Base-by-base conservation (phyloP, 1,140 invertebrate species). In the Eumaeus atala region DNA sequence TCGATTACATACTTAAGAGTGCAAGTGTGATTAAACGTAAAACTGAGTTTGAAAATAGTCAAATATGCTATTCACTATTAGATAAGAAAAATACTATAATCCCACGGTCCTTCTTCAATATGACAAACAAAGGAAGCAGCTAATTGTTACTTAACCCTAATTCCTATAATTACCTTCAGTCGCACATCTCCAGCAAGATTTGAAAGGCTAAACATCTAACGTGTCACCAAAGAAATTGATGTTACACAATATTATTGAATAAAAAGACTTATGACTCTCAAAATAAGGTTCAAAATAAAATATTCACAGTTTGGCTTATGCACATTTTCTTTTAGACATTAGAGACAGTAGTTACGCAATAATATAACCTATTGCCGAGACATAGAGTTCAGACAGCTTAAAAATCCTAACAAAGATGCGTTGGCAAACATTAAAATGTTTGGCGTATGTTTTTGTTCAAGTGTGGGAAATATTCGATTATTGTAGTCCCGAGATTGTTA, bases 91-190 rank as follows among this genome's bases (percentile, higher is more conserved):
- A 44, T 16, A 50, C 58, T 55, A 51, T 52, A 67, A 62, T 70
- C 62, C 70, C 70, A 74, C 68, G 67, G 70, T 73, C 68, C 69
- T 77, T 65, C 70, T 64, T 56, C 52, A 66, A 66, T 47, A 48
- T 44, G 48, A 58, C 70, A 72, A 83, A 81, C 79, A 84, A 84
- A 79, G 75, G 66, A 75, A 63, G 68, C 57, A 48, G 55, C 59
- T 77, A 80, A 82, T 77, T 67, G 66, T 80, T 77, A 73, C 60
- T 85, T 85, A 83, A 73, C 82, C 79, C 67, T 82, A 83, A 84
- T 84, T 83, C 69, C 72, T 67, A 70, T 85, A 83, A 83, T 83
- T 78, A 80, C 75, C 56, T 53, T 52, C 58, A 56, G 56, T 59
- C 59, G 57, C 58, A 62, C 64, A 64, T 67, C 62, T 36, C 42